Evolutionary conservation across 2,797 vertebrate species (phyloP).

Genomic region (Fratercula arctica): DNA sequence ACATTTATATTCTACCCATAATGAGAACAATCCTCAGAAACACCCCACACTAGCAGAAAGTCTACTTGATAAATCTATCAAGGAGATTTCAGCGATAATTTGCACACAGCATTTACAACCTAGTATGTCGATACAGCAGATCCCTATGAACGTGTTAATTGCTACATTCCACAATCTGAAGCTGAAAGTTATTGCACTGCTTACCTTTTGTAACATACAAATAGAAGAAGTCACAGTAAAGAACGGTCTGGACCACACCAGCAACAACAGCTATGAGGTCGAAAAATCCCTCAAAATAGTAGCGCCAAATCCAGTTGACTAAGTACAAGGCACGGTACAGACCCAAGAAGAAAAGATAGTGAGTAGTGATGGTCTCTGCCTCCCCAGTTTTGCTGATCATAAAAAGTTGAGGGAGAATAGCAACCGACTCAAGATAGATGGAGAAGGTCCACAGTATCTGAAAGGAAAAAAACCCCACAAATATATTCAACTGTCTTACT

Average conservation of each 20-base stretch:
- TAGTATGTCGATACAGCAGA: rapidly evolving
- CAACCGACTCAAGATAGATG: constrained; percentile 95
- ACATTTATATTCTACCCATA: neutral
- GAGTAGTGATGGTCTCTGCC: constrained; percentile 97
- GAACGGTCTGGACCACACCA: constrained; percentile 95
- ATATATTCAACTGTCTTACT: neutral
- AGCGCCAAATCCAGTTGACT: constrained; percentile 99
- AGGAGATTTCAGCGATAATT: neutral
- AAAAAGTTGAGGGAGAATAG: constrained; percentile 96
- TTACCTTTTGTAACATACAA: constrained; percentile 98
- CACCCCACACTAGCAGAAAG: neutral
- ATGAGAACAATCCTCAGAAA: neutral
- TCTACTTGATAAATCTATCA: rapidly evolving
- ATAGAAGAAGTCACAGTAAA: constrained; percentile 99
- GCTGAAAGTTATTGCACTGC: neutral
- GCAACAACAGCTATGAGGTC: constrained; percentile 98
- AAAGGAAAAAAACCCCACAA: neutral
- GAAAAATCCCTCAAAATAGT: constrained; percentile 97
- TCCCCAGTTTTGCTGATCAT: constrained; percentile 99
- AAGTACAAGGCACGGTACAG: constrained; percentile 96
- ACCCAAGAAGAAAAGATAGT: constrained; percentile 97
- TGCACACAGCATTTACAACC: neutral
- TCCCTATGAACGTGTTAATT: neutral
- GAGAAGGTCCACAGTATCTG: constrained; percentile 98
- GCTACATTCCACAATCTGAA: neutral